These are phyloP conservation scores for Terrapene triunguis DNA, from an alignment of 2,113 vertebrate genomes.

Conservation along the genomic window DNA sequence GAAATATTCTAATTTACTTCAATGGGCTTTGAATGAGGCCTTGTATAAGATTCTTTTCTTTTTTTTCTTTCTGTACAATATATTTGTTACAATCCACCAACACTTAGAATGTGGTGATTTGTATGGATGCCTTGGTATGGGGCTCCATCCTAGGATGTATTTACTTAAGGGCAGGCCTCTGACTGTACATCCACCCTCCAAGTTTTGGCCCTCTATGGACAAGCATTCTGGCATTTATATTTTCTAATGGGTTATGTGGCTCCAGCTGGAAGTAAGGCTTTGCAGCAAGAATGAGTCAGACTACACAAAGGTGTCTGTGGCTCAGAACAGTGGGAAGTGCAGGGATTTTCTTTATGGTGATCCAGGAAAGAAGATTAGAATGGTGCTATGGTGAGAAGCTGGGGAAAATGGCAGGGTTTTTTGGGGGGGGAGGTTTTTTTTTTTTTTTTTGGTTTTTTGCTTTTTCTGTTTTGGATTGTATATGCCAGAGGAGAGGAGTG, in stretches of 20 bases:
- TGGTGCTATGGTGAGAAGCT: background rate
- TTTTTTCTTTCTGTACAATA: background rate
- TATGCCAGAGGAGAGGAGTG: background rate
- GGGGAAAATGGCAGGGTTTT: background rate
- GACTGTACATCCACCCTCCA: rapidly evolving
- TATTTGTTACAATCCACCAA: background rate
- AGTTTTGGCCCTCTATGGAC: rapidly evolving
- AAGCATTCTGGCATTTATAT: background rate
- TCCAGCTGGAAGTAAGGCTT: background rate
- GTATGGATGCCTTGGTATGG: background rate
- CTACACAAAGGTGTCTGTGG: background rate
- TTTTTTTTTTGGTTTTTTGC: background rate
- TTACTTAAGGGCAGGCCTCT: background rate
- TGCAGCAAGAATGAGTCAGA: rapidly evolving
- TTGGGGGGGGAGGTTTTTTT: background rate
- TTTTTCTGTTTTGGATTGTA: background rate
- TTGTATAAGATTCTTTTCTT: background rate
- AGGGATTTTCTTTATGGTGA: background rate
- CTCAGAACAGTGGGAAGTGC: no score
- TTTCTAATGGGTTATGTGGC: background rate
- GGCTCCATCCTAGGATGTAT: background rate
- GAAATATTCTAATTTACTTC: background rate
- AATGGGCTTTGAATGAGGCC: background rate
- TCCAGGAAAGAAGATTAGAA: background rate
- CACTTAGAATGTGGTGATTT: background rate